Evolutionary conservation across 2,113 vertebrate genomes (phyloP).

Genomic region (Pygoscelis antarcticus): DNA sequence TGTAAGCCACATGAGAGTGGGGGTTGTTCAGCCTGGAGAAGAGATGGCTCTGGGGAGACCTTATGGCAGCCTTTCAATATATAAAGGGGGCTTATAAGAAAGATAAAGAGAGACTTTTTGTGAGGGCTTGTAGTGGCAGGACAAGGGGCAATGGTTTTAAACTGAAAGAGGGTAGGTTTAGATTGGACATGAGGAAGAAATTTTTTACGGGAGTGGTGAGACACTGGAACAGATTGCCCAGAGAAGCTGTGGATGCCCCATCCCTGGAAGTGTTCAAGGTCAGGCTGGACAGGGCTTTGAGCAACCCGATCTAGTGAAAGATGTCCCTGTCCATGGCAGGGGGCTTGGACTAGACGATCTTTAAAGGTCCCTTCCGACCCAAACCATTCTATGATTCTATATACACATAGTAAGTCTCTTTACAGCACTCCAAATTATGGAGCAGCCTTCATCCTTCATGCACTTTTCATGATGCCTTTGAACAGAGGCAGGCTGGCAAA

Average conservation of each 20-base stretch:
- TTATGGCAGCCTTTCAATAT: not conserved
- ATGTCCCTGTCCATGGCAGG: not conserved
- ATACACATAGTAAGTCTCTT: not conserved
- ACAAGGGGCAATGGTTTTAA: not conserved
- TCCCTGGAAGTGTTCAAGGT: not conserved
- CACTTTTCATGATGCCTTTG: not conserved
- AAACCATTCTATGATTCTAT: not conserved
- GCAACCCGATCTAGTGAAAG: not conserved
- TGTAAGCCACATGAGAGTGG: not conserved
- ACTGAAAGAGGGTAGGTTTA: not conserved
- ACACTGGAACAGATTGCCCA: not conserved
- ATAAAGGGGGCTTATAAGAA: not conserved
- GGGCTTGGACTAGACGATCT: not conserved
- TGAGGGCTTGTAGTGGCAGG: not conserved
- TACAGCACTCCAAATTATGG: not conserved
- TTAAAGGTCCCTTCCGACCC: not conserved
- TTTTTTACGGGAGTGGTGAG: not conserved
- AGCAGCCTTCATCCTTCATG: not conserved
- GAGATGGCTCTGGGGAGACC: not conserved
- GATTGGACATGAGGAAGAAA: not conserved
- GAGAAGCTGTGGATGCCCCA: not conserved
- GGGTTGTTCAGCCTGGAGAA: not conserved
- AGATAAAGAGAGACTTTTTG: not conserved
- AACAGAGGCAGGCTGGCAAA: not conserved
- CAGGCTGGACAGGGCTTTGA: not conserved